A percentile compares a stretch with the other conserved stretches of the same genome.
Evolutionary conservation across 2,888 invertebrate genomes (phyloP).

Genomic region (Euplagia quadripunctaria): DNA sequence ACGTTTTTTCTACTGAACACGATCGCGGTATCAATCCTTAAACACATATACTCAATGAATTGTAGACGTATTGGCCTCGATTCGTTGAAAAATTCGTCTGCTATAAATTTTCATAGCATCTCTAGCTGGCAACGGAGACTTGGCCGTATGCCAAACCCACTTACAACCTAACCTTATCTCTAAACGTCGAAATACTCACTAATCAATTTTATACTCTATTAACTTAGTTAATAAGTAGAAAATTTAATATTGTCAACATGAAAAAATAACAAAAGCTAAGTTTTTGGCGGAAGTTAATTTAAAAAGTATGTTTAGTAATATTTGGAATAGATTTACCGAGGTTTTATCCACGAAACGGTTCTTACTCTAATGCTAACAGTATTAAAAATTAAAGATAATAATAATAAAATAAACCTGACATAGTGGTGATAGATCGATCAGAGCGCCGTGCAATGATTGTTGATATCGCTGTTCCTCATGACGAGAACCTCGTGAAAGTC

Average conservation of each 20-base stretch:
- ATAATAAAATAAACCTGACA: too few relatives aligned
- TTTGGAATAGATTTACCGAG: neutral
- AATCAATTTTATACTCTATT: conserved; percentile 46
- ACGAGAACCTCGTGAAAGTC: too few relatives aligned
- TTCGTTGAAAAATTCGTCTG: conserved; percentile 52
- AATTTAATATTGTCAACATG: conserved; percentile 19
- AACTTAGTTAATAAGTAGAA: conserved; percentile 31
- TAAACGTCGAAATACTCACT: conserved; percentile 39
- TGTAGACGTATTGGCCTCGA: conserved; percentile 45
- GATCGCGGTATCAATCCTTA: neutral
- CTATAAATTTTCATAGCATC: conserved; percentile 57
- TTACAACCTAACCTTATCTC: conserved; percentile 40
- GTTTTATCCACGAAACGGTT: neutral
- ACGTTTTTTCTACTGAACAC: neutral
- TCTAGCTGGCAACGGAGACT: conserved; percentile 35
- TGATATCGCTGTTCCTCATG: too few relatives aligned
- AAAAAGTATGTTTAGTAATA: neutral
- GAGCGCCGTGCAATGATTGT: too few relatives aligned
- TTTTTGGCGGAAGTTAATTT: neutral
- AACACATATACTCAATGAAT: neutral
- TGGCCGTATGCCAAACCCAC: conserved; percentile 59
- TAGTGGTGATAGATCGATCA: too few relatives aligned
- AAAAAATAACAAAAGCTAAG: neutral
- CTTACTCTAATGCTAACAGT: too few relatives aligned
- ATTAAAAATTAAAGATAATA: too few relatives aligned